Evolutionary conservation across 2,888 invertebrate species (phyloP), one percentile per base, ranked within the genome.

Genomic region (Drosophila nr. medialis): DNA sequence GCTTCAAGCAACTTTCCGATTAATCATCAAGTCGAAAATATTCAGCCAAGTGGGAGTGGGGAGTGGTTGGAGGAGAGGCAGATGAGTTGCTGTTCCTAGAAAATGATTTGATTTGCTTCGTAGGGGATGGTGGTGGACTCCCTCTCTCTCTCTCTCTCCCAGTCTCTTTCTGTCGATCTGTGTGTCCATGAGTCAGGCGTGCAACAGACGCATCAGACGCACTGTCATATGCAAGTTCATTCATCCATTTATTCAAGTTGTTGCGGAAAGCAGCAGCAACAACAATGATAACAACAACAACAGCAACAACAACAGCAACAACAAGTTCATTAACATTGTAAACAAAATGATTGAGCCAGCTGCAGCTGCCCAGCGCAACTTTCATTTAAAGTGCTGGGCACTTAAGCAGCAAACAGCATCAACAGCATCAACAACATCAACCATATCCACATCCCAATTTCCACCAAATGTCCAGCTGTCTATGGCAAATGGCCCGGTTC

Each of bases 281-380:
- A 42, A 2, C 5, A n/a, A 11, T 36, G 6, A 36, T 2, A 40
- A 40, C 5, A 40, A 38, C 7, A 18, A 3, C 7, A 36, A 36
- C 15, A 15, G 1, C 38, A 40, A 4, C 38, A 15, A 40, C 32
- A 56, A 40, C 45, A 67, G 54, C 53, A 64, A 63, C 64, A 73
- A 85, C 74, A 71, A 67, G 60, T 61, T 66, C 67, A 70, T 80
- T 83, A 75, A 72, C 62, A 64, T 62, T 84, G 72, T 78, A 81
- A 84, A 86, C 87, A 82, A 86, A 81, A 63, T 81, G 62, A 78
- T 81, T 84, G 75, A 68, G 71, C 36, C 24, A 24, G 45, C 45
- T 45, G 45, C 53, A 49, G 45, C 53, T 66, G 56, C 50, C 32
- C 49, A 62, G 48, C 45, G 34, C 58, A 64, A 78, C 59, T 69